Evolutionary conservation across 2,113 vertebrate genomes (phyloP), one percentile per base, ranked within the genome.

Genomic region (Stigmatopora argus): DNA sequence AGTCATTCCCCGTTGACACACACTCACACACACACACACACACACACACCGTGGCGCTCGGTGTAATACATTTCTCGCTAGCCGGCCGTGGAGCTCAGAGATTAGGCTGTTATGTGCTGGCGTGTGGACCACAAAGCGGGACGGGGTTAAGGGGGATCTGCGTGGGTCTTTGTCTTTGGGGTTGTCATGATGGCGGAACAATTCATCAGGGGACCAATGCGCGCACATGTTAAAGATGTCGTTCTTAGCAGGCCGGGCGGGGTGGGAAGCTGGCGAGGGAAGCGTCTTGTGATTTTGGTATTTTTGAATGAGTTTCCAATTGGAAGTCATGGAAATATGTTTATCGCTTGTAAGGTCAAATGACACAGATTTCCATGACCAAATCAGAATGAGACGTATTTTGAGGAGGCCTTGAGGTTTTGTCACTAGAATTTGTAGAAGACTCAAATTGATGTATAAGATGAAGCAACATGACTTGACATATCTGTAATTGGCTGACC

Each of bases 91-190:
- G 60, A 75, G 66, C 78, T 12, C 57, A 61, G 80, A 84, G 86
- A 87, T 88, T 85, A 88, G 77, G 73, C 66, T 83, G 86, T 81
- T 86, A 86, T 87, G 86, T 35, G 58, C 71, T 81, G 78, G 80
- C 55, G 72, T 81, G 83, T 85, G 76, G 80, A 64, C 81, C 70
- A 78, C 81, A 88, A 85, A 84, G 81, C 74, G 17, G 71, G 78
- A 76, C n/a, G 66, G 83, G 64, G 78, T 83, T 85, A 71, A 59
- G 52, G 31, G 73, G 83, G 79, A 78, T 83, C 79, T 81, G 48
- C 49, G 64, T 63, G 62, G 61, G 59, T 78, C 15, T 51, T 46
- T 79, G 58, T 76, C 47, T 68, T 66, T 81, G 78, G 73, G 68
- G 74, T 67, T 78, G 74, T 80, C 71, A 53, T 83, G 71, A 80